Base-by-base conservation (phyloP, 2,888 invertebrate genomes). In the Mechanitis messenoides region DNA sequence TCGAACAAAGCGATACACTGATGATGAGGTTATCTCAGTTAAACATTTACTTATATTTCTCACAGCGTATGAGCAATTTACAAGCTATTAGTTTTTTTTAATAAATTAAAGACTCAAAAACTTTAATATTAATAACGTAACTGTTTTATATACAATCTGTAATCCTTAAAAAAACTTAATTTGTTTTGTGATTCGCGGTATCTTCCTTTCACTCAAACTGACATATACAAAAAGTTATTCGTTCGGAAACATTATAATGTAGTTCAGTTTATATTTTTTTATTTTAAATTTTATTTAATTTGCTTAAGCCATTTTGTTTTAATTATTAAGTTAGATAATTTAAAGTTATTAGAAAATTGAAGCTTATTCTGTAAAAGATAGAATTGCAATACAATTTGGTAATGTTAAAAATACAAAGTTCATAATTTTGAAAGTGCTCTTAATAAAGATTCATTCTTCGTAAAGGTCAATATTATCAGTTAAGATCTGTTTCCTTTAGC, bases 401-500 rank as follows among this genome's bases (percentile, higher is more conserved):
- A 38, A 4, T 38, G 7, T 38, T 38, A 6, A 6, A 4, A 38
- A 5, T 9, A 42, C 3, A 42, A 42, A 42, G 9, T 42, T 9
- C 9, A 42, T 42, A 1, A 42, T 7, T 38, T 42, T 42, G 42
- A 42, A 42, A 42, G 42, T 42, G 42, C 42, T 42, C 42, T 11
- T 42, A 42, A 42, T 42, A 42, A 42, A 9, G 42, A 42, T 42
- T 35, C 35, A 56, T 42, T 42, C 42, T 42, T 11, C 42, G 42
- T 42, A 60, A 61, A 63, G 63, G 60, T 65, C 60, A 62, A 55
- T 54, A 38, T 59, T 60, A 55, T 47, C 11, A 31, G 45, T 38
- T 47, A 42, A 53, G 56, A 61, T 62, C 61, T 62, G 59, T 66
- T 62, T 64, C 68, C 62, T 64, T 63, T 66, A 75, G 72, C 84